Evolutionary conservation across 2,113 vertebrate genomes (phyloP).

Genomic region (Leucoraja erinaceus): DNA sequence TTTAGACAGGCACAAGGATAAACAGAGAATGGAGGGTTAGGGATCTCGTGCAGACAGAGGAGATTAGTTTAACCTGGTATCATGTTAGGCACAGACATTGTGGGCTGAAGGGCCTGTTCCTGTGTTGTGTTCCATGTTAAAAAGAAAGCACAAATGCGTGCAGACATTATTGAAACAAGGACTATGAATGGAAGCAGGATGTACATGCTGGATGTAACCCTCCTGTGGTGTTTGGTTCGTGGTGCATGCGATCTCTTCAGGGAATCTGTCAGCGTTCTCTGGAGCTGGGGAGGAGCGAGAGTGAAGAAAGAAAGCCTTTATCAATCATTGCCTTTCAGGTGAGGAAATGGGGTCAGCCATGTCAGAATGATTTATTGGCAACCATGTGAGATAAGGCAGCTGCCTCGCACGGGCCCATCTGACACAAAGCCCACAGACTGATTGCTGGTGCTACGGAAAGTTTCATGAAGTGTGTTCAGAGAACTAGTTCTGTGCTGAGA

Average conservation of each 20-base stretch:
- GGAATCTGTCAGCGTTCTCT: background rate
- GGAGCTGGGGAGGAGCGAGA: background rate
- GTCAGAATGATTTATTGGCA: conserved; percentile 5
- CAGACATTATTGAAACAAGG: background rate
- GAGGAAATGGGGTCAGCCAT: background rate
- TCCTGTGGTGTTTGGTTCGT: too few species aligned
- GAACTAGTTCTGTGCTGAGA: background rate
- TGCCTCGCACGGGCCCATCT: background rate
- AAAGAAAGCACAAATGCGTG: background rate
- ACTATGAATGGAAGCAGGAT: background rate
- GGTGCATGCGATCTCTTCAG: too few species aligned
- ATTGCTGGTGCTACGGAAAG: background rate
- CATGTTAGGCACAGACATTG: too few species aligned
- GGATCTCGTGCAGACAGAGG: too few species aligned
- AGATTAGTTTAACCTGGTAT: too few species aligned
- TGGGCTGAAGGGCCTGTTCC: too few species aligned
- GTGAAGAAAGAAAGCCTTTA: background rate
- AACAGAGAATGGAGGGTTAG: too few species aligned
- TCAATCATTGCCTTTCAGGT: background rate
- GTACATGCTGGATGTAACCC: background rate
- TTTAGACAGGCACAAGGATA: too few species aligned
- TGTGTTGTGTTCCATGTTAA: too few species aligned
- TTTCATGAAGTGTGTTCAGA: background rate
- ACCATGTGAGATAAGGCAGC: background rate
- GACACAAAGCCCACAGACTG: background rate